These are phyloP conservation scores for Megaceryle torquata DNA, from an alignment of 2,113 vertebrate species.

Conservation along the genomic window DNA sequence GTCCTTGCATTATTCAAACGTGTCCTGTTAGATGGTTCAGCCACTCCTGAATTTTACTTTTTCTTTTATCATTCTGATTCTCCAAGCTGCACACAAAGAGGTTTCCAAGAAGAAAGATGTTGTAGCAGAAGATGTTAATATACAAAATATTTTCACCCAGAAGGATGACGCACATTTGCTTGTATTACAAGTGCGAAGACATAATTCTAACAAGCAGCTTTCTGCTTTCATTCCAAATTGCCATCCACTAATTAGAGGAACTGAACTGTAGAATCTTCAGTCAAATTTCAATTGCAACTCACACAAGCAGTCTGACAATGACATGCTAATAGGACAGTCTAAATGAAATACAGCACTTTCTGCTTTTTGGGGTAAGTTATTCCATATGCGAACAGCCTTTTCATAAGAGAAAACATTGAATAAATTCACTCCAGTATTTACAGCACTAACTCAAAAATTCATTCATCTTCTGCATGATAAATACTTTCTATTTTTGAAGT, in stretches of 20 bases:
- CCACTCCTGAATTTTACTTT: neutral
- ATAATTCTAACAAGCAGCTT: slow-evolving; percentile 6
- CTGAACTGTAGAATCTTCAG: slow-evolving; percentile 13
- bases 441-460: neutral
- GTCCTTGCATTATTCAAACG: neutral
- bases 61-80: neutral
- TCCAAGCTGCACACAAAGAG: neutral
- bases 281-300: slow-evolving; percentile 9
- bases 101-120: neutral
- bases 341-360: slow-evolving; percentile 12
- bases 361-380: neutral
- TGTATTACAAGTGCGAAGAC: slow-evolving; percentile 21
- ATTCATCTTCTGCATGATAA: neutral
- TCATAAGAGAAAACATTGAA: slow-evolving; percentile 1
- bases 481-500: neutral
- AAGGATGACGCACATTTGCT: neutral
- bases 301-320: slow-evolving; percentile 13
- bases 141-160: neutral
- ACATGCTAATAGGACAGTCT: neutral
- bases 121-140: neutral
- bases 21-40: neutral
- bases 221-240: neutral
- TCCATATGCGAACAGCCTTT: neutral
- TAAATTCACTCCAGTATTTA: neutral
- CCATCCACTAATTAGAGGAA: slow-evolving; percentile 34